Percentiles rank a stretch among this genome's conserved stretches.
phyloP scores from a whole-genome alignment of 1,140 invertebrate species.

The Lanistes nyassanus region DNA sequence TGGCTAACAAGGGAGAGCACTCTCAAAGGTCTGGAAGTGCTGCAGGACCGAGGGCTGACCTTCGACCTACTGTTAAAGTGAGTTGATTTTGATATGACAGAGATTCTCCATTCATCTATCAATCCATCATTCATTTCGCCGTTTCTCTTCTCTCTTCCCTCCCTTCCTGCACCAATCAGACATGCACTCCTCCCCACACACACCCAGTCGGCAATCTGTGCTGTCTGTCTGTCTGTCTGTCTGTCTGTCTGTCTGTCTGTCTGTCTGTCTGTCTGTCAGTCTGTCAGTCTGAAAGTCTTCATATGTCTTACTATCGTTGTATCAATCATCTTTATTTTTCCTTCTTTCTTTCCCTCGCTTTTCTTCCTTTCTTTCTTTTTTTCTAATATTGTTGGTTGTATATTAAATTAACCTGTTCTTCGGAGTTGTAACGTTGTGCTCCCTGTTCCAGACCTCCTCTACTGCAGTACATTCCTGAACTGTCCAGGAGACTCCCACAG shows the following conservation, averaged over 20 bases:
- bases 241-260: neutral
- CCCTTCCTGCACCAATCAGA: neutral
- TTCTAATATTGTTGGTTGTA: neutral
- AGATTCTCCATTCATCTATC: no score
- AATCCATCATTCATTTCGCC: no score
- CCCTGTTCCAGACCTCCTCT: neutral
- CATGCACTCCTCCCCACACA: no score
- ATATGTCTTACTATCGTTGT: no score
- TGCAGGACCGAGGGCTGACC: constrained; percentile 32
- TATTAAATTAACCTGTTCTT: neutral
- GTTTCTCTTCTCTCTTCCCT: neutral
- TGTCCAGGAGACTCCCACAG: neutral
- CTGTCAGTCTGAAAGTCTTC: no score
- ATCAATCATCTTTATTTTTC: no score
- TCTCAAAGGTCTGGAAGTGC: constrained; percentile 27
- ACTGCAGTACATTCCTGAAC: neutral
- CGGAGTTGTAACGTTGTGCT: no score
- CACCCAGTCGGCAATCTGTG: no score
- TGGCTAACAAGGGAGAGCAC: constrained; percentile 36
- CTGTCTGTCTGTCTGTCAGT: neutral
- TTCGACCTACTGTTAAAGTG: constrained; percentile 41
- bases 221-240: neutral
- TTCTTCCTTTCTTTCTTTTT: neutral
- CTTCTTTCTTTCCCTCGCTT: neutral
- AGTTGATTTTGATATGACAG: no score